phyloP scores from a whole-genome alignment of 1,140 invertebrate species.

The Lasaia peninsularis region DNA sequence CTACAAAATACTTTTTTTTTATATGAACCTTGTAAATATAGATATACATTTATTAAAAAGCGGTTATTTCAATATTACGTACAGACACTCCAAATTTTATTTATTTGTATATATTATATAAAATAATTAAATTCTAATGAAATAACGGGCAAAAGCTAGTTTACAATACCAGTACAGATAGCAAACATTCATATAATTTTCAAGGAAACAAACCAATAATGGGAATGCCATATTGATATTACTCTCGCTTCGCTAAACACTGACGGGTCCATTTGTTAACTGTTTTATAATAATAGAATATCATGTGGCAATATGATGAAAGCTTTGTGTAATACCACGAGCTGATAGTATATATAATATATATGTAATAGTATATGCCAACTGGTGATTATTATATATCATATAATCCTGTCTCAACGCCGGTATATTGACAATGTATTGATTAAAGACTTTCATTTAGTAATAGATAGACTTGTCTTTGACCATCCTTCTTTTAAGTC shows the following conservation, averaged over 20 bases:
- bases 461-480: not conserved
- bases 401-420: not conserved
- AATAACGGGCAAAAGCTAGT: not conserved
- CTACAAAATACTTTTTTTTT: too few species aligned
- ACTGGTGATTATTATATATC: not conserved
- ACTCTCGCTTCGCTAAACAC: not conserved
- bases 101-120: too few species aligned
- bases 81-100: too few species aligned
- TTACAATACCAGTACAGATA: not conserved
- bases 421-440: constrained; percentile 42
- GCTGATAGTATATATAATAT: not conserved
- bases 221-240: constrained; percentile 2
- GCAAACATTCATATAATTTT: not conserved
- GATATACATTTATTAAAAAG: too few species aligned
- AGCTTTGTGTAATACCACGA: constrained; percentile 1
- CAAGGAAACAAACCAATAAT: not conserved
- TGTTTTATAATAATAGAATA: constrained; percentile 13
- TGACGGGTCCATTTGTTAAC: constrained; percentile 6
- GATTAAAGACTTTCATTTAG: not conserved
- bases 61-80: too few species aligned
- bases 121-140: too few species aligned
- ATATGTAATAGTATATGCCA: too few species aligned
- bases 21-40: too few species aligned
- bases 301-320: not conserved
- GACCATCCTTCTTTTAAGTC: too few species aligned